Conservation (phyloP, 2,888 invertebrate species). For the Lycia hirtaria region DNA sequence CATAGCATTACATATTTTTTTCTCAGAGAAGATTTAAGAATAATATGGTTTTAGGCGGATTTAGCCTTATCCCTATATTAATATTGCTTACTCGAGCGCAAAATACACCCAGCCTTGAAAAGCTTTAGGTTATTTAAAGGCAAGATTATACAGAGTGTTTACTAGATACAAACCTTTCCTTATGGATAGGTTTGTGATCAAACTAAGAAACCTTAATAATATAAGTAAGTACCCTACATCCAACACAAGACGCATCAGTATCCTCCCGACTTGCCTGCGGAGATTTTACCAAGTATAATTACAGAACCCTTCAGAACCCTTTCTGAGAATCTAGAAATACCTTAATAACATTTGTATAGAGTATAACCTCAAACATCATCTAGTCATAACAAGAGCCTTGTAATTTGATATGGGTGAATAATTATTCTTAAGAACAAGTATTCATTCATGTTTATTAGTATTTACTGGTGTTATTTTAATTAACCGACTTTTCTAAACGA, state of each 20-base stretch:
- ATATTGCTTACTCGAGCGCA: conserved; percentile 16
- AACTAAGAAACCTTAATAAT: too few species aligned
- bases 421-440: not conserved
- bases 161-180: too few species aligned
- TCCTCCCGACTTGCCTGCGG: not conserved
- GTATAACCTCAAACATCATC: too few species aligned
- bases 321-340: not conserved
- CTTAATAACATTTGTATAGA: too few species aligned
- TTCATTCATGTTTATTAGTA: too few species aligned
- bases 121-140: not conserved
- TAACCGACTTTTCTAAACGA: too few species aligned
- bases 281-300: conserved; percentile 3
- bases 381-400: not conserved
- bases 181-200: too few species aligned
- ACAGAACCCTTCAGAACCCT: not conserved
- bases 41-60: not conserved
- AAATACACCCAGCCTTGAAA: conserved; percentile 7
- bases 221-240: not conserved
- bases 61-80: conserved; percentile 3
- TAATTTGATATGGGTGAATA: not conserved
- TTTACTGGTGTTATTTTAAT: too few species aligned
- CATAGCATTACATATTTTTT: not conserved
- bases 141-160: not conserved
- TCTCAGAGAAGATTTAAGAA: too few species aligned
- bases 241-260: not conserved